phyloP scores from a whole-genome alignment of 2,797 vertebrate species.

The Myotis planiceps region DNA sequence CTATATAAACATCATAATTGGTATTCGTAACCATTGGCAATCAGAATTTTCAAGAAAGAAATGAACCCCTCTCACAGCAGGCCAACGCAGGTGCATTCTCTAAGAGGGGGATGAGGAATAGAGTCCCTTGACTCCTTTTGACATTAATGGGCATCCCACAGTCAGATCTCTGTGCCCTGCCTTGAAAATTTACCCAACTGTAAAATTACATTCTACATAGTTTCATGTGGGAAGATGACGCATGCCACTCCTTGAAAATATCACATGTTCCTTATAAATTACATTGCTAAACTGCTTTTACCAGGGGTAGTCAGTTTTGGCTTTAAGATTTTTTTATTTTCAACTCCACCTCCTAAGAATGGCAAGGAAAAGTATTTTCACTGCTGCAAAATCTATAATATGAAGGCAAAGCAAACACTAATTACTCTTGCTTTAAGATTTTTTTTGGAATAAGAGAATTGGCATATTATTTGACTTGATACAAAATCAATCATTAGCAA shows the following conservation, averaged over 20 bases:
- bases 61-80: background rate
- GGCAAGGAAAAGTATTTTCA: background rate
- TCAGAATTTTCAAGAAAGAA: background rate
- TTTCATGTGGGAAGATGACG: constrained; percentile 68
- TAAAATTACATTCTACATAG: constrained; percentile 78
- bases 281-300: constrained; percentile 58
- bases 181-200: constrained; percentile 77
- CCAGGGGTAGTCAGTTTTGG: constrained; percentile 57
- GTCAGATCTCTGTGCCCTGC: constrained; percentile 63
- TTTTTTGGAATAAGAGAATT: constrained; percentile 57
- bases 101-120: constrained; percentile 49
- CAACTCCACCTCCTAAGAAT: constrained; percentile 3
- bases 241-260: constrained; percentile 61
- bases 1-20: background rate
- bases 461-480: constrained; percentile 64
- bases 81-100: constrained; percentile 3
- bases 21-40: background rate
- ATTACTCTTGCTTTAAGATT: constrained; percentile 72
- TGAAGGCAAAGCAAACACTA: constrained; percentile 25
- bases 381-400: constrained; percentile 11
- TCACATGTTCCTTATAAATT: constrained; percentile 62
- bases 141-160: constrained; percentile 69
- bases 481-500: constrained; percentile 67
- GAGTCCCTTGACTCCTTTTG: constrained; percentile 61
- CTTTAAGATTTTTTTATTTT: constrained; percentile 28